Conservation (phyloP, 2,797 vertebrate genomes). For the Smutsia gigantea region DNA sequence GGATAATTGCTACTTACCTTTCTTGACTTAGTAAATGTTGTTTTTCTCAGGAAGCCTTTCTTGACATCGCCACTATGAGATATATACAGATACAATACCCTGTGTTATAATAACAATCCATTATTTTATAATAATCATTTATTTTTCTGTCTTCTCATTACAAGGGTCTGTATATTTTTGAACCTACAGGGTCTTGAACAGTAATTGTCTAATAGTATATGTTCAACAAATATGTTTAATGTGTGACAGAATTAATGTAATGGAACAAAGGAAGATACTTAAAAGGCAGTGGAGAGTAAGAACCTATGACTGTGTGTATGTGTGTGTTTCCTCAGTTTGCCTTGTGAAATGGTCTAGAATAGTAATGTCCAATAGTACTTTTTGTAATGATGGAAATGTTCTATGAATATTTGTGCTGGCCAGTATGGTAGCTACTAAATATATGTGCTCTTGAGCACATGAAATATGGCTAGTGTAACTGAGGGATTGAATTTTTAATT, state of each 20-base stretch:
- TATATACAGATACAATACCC: not conserved
- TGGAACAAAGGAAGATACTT: not conserved
- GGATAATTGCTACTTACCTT: not conserved
- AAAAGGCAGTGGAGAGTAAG: not conserved
- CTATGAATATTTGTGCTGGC: not conserved
- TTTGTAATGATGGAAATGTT: not conserved
- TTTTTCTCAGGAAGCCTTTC: not conserved
- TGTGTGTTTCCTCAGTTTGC: not conserved
- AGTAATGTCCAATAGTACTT: not conserved
- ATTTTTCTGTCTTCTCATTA: not conserved
- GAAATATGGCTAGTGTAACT: not conserved
- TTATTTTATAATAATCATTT: not conserved
- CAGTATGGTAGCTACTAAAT: not conserved
- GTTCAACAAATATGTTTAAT: conserved; percentile 12
- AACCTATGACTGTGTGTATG: not conserved
- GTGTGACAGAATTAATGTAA: conserved; percentile 9
- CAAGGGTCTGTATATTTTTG: not conserved
- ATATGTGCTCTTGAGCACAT: not conserved
- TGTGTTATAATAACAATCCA: not conserved
- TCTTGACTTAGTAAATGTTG: not conserved
- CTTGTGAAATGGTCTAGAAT: not conserved
- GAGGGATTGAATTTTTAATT: conserved; percentile 3
- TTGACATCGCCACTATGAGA: not conserved
- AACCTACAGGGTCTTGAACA: not conserved
- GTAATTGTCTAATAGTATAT: not conserved